Evolutionary conservation across 2,113 vertebrate species (phyloP).

Genomic region (Muscicapa adusta): DNA sequence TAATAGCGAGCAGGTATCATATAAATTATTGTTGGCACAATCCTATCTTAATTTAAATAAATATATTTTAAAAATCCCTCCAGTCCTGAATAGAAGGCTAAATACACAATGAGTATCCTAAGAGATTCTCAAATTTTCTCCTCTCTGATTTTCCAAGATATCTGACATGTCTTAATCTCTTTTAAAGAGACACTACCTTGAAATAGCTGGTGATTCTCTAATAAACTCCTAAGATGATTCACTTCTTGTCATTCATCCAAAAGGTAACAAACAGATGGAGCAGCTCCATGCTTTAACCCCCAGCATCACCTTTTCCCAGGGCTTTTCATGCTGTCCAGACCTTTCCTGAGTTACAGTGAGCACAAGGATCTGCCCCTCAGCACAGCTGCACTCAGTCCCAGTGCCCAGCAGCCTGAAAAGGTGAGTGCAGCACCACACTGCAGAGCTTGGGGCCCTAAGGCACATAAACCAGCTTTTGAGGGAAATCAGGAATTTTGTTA

Average conservation of each 20-base stretch:
- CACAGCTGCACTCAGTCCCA: background rate
- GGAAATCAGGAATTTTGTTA: background rate
- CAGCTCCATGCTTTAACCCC: background rate
- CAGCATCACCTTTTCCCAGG: background rate
- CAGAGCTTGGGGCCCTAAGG: background rate
- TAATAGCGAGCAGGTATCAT: background rate
- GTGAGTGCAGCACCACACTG: background rate
- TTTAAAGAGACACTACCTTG: background rate
- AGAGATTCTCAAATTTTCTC: background rate
- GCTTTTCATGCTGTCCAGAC: background rate
- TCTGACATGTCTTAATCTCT: background rate
- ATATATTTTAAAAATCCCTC: background rate
- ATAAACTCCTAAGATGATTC: background rate
- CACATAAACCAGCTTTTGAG: background rate
- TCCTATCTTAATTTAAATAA: background rate
- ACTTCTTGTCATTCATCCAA: background rate
- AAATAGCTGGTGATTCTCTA: background rate
- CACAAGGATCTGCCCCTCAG: background rate
- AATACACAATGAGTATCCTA: background rate
- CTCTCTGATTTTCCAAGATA: background rate
- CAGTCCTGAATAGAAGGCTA: background rate
- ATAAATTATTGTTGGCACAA: background rate
- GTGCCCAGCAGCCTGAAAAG: background rate
- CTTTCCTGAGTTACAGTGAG: background rate
- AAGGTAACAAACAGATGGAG: background rate